phyloP scores from a whole-genome alignment of 1,140 invertebrate genomes.

The Onthophagus taurus region DNA sequence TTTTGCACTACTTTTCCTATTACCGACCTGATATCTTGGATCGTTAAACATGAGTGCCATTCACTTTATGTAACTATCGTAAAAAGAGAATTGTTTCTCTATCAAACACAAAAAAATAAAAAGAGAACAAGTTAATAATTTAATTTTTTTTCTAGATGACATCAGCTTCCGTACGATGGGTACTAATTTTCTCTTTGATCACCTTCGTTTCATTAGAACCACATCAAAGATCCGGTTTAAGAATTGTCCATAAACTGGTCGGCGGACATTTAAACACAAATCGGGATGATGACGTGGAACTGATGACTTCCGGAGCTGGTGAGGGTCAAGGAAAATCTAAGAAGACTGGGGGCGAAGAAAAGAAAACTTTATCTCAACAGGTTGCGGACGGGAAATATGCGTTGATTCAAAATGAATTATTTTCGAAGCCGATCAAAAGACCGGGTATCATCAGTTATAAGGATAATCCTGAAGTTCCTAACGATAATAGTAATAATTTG shows the following conservation, averaged over 20 bases:
- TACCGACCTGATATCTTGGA: too few relatives aligned
- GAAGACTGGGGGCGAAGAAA: constrained; percentile 55
- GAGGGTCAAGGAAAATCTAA: constrained; percentile 2
- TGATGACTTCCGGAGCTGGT: constrained; percentile 7
- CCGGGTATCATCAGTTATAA: constrained; percentile 75
- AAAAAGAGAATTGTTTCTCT: too few relatives aligned
- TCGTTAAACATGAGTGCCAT: too few relatives aligned
- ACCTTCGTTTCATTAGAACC: background rate
- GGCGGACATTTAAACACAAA: constrained; percentile 1
- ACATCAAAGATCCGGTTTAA: background rate
- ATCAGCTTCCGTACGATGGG: background rate
- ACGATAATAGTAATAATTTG: constrained; percentile 65
- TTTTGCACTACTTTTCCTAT: too few relatives aligned
- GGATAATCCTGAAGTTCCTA: constrained; percentile 63
- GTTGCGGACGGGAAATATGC: constrained; percentile 83
- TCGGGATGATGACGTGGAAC: constrained; percentile 4
- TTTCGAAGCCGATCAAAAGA: constrained; percentile 52
- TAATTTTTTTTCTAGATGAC: constrained; percentile 3
- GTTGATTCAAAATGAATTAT: constrained; percentile 76
- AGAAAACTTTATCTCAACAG: constrained; percentile 74
- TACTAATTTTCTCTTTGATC: background rate
- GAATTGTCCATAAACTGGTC: constrained; percentile 7
- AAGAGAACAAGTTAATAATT: too few relatives aligned
- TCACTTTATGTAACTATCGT: too few relatives aligned
- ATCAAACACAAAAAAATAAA: too few relatives aligned